phyloP scores from a whole-genome alignment of 35 echinoderm and acorn worm species.

The Acanthaster planci region DNA sequence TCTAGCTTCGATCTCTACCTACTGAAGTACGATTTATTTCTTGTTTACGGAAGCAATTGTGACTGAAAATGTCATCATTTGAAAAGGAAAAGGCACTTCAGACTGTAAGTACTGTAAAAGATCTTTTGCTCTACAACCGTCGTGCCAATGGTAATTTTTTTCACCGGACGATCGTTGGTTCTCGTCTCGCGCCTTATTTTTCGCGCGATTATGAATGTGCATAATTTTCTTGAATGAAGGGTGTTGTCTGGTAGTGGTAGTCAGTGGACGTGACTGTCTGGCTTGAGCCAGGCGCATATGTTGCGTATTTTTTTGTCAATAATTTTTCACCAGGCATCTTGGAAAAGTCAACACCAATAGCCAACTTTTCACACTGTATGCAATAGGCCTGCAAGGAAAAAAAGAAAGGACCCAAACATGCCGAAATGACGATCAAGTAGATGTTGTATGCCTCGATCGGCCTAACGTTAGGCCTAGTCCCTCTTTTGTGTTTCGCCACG shows the following conservation, averaged over 20 bases:
- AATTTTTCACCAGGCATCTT: too few species aligned
- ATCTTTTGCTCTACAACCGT: neutral
- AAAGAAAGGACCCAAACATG: neutral
- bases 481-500: constrained; percentile 17
- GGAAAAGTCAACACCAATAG: neutral
- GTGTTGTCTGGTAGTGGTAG: neutral
- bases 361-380: neutral
- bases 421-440: too few species aligned
- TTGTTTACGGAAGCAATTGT: neutral
- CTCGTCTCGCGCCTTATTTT: neutral
- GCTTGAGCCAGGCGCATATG: too few species aligned
- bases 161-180: neutral
- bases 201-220: neutral
- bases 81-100: constrained; percentile 10
- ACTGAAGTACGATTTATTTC: neutral
- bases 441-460: too few species aligned
- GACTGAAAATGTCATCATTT: neutral
- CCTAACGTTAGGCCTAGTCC: neutral
- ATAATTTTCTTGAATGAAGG: constrained; percentile 6
- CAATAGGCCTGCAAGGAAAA: neutral
- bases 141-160: neutral
- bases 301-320: too few species aligned
- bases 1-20: too few species aligned
- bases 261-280: too few species aligned
- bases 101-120: constrained; percentile 3